phyloP scores from a whole-genome alignment of 2,888 invertebrate species.

The Himalopsyche tibetana region DNA sequence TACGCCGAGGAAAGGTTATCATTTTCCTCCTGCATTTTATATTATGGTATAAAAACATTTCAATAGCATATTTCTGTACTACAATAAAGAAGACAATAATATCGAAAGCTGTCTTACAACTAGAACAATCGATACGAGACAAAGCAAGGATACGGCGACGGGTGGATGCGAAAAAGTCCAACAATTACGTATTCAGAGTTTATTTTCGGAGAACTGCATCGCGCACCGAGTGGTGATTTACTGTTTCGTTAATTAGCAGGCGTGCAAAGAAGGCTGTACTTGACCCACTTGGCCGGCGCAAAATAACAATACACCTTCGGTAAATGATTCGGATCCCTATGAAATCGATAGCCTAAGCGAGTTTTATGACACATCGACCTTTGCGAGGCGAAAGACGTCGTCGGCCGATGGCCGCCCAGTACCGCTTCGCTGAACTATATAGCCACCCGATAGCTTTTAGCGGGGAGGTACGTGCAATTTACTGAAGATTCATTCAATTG shows the following conservation, averaged over 20 bases:
- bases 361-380: not conserved
- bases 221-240: constrained; percentile 11
- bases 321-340: constrained; percentile 3
- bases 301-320: constrained; percentile 12
- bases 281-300: not conserved
- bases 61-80: too few relatives aligned
- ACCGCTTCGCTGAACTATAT: too few relatives aligned
- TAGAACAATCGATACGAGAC: not conserved
- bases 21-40: too few relatives aligned
- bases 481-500: too few relatives aligned
- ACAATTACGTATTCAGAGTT: constrained; percentile 11
- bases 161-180: not conserved
- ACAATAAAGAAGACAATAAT: too few relatives aligned
- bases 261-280: constrained; percentile 13
- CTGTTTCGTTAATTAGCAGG: constrained; percentile 32
- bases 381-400: not conserved
- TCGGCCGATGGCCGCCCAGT: not conserved
- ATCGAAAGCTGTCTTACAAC: too few relatives aligned
- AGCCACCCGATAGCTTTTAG: too few relatives aligned
- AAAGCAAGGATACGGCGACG: not conserved
- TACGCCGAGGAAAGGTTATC: too few relatives aligned
- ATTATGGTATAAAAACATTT: too few relatives aligned
- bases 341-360: not conserved
- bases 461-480: too few relatives aligned
- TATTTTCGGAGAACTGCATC: not conserved